Percentiles rank a stretch among this genome's conserved stretches.
These are phyloP conservation scores for Drosophila flavopinicola DNA, from an alignment of 2,888 invertebrate species.

Conservation along the genomic window DNA sequence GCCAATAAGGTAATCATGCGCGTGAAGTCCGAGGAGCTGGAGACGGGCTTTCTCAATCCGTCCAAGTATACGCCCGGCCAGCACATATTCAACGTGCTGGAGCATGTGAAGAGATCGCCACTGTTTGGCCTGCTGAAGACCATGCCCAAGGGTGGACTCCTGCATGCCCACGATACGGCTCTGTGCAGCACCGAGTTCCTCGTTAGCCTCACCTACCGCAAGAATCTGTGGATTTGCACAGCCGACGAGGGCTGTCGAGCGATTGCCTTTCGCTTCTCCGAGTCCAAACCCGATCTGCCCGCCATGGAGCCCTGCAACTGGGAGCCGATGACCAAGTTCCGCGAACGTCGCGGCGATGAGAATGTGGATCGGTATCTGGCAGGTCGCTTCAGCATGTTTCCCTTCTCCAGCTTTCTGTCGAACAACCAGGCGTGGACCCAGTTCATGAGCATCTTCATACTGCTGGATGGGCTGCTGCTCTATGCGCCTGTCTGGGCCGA, in stretches of 20 bases:
- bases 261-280: conserved; percentile 61
- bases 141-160: conserved; percentile 90
- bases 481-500: conserved; percentile 88
- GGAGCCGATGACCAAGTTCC: conserved; percentile 67
- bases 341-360: conserved; percentile 60
- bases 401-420: conserved; percentile 85
- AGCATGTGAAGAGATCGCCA: conserved; percentile 86
- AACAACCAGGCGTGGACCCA: conserved; percentile 87
- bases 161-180: conserved; percentile 89
- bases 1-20: conserved; percentile 87
- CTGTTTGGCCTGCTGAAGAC: conserved; percentile 88
- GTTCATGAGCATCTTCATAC: conserved; percentile 86
- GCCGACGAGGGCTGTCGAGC: conserved; percentile 36
- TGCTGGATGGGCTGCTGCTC: conserved; percentile 85
- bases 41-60: conserved; percentile 85
- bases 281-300: conserved; percentile 40
- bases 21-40: conserved; percentile 86
- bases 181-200: conserved; percentile 87
- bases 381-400: conserved; percentile 86
- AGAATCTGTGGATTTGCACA: conserved; percentile 85
- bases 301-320: conserved; percentile 54
- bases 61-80: conserved; percentile 87
- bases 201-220: conserved; percentile 87
- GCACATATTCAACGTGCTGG: conserved; percentile 87
- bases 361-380: conserved; percentile 85